Percentiles rank a stretch among this genome's conserved stretches.
phyloP scores from a whole-genome alignment of 2,113 vertebrate species.

The Monopterus albus region DNA sequence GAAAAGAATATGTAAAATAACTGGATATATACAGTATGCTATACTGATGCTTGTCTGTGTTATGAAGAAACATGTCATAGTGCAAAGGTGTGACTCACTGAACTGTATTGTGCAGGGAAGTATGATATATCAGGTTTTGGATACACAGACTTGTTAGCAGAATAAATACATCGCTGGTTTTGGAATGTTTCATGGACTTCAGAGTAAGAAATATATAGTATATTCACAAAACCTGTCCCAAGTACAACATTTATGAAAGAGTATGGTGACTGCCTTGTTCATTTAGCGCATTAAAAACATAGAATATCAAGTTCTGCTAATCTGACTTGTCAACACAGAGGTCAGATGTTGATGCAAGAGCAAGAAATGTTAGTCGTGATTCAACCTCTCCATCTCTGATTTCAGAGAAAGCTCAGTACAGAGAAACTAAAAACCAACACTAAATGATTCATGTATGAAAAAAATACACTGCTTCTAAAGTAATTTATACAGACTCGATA shows the following conservation, averaged over 20 bases:
- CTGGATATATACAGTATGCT: too few species aligned
- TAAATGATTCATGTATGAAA: slow-evolving; percentile 26
- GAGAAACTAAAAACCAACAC: not conserved
- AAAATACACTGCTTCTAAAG: slow-evolving; percentile 17
- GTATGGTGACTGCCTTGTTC: not conserved
- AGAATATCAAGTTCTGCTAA: slow-evolving; percentile 19
- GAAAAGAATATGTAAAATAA: not conserved
- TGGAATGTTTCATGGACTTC: too few species aligned
- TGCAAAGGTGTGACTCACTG: not conserved
- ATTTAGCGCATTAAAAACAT: slow-evolving; percentile 8
- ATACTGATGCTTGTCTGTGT: too few species aligned
- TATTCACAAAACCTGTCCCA: too few species aligned
- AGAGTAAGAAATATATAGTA: too few species aligned
- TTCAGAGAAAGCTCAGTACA: not conserved
- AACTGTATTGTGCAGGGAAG: not conserved
- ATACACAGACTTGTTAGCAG: not conserved
- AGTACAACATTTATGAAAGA: too few species aligned
- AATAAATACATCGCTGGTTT: not conserved
- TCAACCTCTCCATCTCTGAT: slow-evolving; percentile 16
- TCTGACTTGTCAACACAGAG: slow-evolving; percentile 34
- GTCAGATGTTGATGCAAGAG: slow-evolving; percentile 14
- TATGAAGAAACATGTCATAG: not conserved
- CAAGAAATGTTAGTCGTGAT: slow-evolving; percentile 5
- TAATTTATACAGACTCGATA: slow-evolving; percentile 13
- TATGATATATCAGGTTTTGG: not conserved